Evolutionary conservation across 2,113 vertebrate genomes (phyloP).

Genomic region (Ahaetulla prasina): DNA sequence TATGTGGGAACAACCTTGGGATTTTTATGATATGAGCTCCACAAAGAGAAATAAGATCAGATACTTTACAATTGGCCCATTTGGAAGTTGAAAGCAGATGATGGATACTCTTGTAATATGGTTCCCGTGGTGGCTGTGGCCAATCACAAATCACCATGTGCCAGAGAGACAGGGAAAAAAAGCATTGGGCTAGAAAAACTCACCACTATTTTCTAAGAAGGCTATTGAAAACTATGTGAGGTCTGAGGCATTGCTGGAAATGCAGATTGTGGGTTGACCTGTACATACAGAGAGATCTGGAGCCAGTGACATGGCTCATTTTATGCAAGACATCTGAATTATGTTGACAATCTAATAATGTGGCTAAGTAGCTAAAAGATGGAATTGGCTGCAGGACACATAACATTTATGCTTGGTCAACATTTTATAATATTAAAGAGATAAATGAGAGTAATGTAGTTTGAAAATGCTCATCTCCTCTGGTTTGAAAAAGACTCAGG

Average conservation of each 20-base stretch:
- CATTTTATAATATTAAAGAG: constrained; percentile 70
- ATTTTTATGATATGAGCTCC: neutral
- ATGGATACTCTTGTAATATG: neutral
- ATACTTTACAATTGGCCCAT: neutral
- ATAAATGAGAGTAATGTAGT: constrained; percentile 71
- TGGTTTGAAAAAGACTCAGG: constrained; percentile 60
- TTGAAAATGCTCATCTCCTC: constrained; percentile 61
- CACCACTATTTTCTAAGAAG: neutral
- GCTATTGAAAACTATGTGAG: neutral
- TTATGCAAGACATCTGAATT: constrained; percentile 68
- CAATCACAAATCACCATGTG: neutral
- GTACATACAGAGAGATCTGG: constrained; percentile 40
- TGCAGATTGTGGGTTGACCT: neutral
- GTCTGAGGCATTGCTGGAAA: neutral
- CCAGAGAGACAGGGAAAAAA: neutral
- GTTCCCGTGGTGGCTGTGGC: neutral
- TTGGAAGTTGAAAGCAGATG: neutral
- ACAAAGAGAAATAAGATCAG: neutral
- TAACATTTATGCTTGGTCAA: constrained; percentile 51
- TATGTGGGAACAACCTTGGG: neutral
- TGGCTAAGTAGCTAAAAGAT: constrained; percentile 63
- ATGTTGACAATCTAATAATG: constrained; percentile 73
- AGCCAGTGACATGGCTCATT: constrained; percentile 56
- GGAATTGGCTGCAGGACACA: constrained; percentile 61
- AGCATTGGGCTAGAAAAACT: neutral